Evolutionary conservation across 2,113 vertebrate genomes (phyloP), one percentile per base, ranked within the genome.

Genomic region (Burhinus bistriatus): DNA sequence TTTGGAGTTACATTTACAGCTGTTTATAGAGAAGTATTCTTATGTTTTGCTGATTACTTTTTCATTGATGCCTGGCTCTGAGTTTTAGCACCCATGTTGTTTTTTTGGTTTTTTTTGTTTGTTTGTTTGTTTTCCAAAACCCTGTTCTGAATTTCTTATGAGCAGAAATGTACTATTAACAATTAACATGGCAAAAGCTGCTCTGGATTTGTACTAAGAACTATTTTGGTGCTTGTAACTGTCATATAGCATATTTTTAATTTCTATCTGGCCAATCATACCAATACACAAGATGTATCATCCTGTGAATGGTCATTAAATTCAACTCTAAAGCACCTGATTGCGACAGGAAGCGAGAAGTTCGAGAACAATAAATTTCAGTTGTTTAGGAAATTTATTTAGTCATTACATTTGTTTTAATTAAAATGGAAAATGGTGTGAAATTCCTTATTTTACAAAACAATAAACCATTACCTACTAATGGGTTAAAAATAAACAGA

Each of bases 401-500:
- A 90, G 83, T 94, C 23, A 61, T 78, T 22, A 15, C 36, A 54
- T 70, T 89, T 80, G 65, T 87, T 93, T 93, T 66, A 91, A 93
- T 91, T 83, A 90, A 90, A 96, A 84, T 58, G 51, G 23, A 92
- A 94, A 87, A 72, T 30, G 22, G 73, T 78, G 47, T 58, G 34
- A 57, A 93, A 36, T 42, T 62, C 19, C 27, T 32, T 76, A 59
- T 88, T 77, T 92, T 61, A 78, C 7, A 36, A 57, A 81, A 75
- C 55, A 83, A 84, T 12, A 93, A 65, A 16, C 29, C 18, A 42
- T 83, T 89, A 68, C 12, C 91, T 94, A 65, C 78, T 97, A 98
- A 99, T 97, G 98, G 98, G 98, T 99, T 98, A 98, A 98, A 97
- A 97, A 96, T 97, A 99, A 99, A 99, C 98, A 98, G 98, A 99